phyloP scores from a whole-genome alignment of 2,797 vertebrate genomes.

The Orientallactaga sibirica region DNA sequence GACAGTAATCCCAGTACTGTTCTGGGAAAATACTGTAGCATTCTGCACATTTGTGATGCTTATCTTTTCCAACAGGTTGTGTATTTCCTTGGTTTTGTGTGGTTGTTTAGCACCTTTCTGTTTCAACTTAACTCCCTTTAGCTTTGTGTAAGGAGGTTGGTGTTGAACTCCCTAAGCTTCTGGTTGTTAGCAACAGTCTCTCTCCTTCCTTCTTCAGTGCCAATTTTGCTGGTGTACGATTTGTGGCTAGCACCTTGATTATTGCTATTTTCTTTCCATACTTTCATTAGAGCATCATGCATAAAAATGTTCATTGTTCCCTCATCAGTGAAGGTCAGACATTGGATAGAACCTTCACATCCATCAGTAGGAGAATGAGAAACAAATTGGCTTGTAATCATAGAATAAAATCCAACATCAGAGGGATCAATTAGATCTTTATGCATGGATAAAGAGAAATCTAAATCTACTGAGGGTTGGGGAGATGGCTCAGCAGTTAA shows the following conservation, averaged over 20 bases:
- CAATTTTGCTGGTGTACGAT: background rate
- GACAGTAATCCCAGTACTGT: no score
- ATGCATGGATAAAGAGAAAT: background rate
- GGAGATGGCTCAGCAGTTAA: background rate
- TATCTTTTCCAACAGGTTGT: background rate
- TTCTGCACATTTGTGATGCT: background rate
- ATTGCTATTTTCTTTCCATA: no score
- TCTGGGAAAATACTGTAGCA: no score
- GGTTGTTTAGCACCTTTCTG: background rate
- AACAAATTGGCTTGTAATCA: background rate
- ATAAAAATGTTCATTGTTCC: background rate
- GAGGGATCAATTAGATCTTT: background rate
- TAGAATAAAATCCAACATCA: background rate
- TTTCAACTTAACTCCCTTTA: background rate
- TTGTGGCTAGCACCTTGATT: no score
- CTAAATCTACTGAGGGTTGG: background rate
- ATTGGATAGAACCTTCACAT: background rate
- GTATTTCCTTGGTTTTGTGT: background rate
- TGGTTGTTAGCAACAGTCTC: background rate
- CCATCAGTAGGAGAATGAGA: background rate
- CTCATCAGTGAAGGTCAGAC: background rate
- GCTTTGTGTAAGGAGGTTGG: background rate
- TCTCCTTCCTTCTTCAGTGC: background rate
- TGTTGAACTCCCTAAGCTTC: background rate
- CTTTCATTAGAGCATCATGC: background rate